Base-by-base conservation (phyloP, 2,797 vertebrate genomes). In the Lycodopsis pacificus region DNA sequence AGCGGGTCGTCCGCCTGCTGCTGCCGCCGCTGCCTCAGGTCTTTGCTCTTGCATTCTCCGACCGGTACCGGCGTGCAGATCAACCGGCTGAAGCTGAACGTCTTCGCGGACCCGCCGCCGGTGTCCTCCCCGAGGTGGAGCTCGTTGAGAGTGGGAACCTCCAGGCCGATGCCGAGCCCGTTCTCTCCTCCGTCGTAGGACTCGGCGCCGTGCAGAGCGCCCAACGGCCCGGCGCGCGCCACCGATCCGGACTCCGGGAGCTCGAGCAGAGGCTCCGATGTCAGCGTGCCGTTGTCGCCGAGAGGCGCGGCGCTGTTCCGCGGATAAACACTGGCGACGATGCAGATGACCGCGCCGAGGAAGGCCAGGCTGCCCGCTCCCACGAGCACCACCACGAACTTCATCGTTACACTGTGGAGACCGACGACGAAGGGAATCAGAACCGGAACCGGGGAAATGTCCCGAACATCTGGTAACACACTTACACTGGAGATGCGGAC, bases 311-410 rank as follows among this genome's bases (percentile, higher is more conserved):
- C 93, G 49, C 81, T 91, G 79, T 95, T 96, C 63, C 96, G 96
- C 32, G 97, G 97, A 87, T 97, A 97, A 86, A 98, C 96, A 82
- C 97, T 98, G 91, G 97, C 97, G 81, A 98, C 92, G 94, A 99
- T 98, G 95, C 97, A 98, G 91, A 98, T 97, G 90, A 97, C 96
- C 76, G 95, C 97, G 78, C 97, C 97, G 77, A 98, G 96, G 92
- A 98, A 97, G 88, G 97, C 98, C 93, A 98, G 93, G 85, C 96
- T 93, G 88, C 97, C 97, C 81, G 97, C 97, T 91, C 96, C 97
- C 87, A 98, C 96, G 40, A 99, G 93, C 72, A 99, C 95, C 80
- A 97, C 96, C 90, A 98, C 93, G 93, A 98, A 98, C 96, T 99
- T 99, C 98, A 99, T 98, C 71, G 74, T 92, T 62, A 44, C 79